A percentile compares a stretch with the other conserved stretches of the same genome.
Evolutionary conservation across 2,888 invertebrate species (phyloP).

Genomic region (Hyposoter dolosus): DNA sequence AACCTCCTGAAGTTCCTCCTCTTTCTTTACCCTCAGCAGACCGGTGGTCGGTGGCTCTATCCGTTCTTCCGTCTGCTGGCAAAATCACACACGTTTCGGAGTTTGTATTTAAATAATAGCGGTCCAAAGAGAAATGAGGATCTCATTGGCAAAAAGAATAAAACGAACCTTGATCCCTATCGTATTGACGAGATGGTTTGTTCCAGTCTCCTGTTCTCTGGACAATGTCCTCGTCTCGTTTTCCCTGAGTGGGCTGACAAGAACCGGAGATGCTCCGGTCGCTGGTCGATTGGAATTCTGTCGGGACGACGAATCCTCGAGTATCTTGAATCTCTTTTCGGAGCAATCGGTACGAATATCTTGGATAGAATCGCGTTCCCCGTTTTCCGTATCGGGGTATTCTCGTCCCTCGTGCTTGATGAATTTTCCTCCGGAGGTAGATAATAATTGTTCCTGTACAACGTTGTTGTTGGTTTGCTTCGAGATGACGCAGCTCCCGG

Average conservation of each 20-base stretch:
- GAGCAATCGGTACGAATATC: slow-evolving; percentile 71
- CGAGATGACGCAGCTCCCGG: slow-evolving; percentile 55
- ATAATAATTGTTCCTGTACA: slow-evolving; percentile 48
- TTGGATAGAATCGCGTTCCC: slow-evolving; percentile 83
- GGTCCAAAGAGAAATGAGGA: no score
- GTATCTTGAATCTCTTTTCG: slow-evolving; percentile 80
- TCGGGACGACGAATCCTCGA: slow-evolving; percentile 77
- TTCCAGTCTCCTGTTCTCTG: slow-evolving; percentile 75
- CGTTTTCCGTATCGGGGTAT: slow-evolving; percentile 73
- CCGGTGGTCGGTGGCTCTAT: slow-evolving; percentile 81
- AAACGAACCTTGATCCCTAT: slow-evolving; percentile 81
- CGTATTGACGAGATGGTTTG: slow-evolving; percentile 78
- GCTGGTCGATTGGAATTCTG: slow-evolving; percentile 74
- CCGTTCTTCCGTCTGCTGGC: slow-evolving; percentile 80
- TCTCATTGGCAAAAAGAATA: no score
- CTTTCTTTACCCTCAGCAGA: slow-evolving; percentile 83
- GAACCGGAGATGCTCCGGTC: slow-evolving; percentile 63
- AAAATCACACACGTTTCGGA: neutral
- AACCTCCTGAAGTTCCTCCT: slow-evolving; percentile 82
- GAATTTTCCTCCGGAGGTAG: slow-evolving; percentile 55
- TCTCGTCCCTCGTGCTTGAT: slow-evolving; percentile 75
- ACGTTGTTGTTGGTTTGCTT: slow-evolving; percentile 65
- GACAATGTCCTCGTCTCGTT: slow-evolving; percentile 74
- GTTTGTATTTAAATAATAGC: no score
- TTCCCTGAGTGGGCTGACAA: slow-evolving; percentile 78